These are phyloP conservation scores for Argya squamiceps DNA, from an alignment of 2,797 vertebrate genomes.

Conservation along the genomic window DNA sequence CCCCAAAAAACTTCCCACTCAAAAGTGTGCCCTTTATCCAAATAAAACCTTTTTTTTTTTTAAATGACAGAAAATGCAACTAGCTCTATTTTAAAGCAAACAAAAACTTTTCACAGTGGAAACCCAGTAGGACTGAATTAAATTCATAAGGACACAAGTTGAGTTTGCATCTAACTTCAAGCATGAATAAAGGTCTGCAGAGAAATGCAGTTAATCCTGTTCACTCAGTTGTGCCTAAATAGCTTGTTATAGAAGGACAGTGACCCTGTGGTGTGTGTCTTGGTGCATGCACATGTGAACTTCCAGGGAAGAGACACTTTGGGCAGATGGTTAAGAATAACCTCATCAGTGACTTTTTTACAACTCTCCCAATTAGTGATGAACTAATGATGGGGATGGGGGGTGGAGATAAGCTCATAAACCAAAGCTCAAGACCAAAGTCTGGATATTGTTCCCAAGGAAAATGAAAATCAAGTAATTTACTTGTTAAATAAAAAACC, in stretches of 20 bases:
- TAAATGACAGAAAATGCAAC: not conserved
- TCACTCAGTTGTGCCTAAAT: not conserved
- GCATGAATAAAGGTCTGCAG: not conserved
- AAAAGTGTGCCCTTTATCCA: not conserved
- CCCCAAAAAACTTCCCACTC: accelerated
- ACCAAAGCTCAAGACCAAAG: not conserved
- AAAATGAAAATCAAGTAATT: not conserved
- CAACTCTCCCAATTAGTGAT: not conserved
- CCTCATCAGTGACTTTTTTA: not conserved
- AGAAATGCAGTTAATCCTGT: not conserved
- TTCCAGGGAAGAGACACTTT: not conserved
- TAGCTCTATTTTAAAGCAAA: not conserved
- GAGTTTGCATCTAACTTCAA: not conserved
- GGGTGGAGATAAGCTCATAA: not conserved
- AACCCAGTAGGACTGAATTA: not conserved
- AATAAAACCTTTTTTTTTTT: not conserved
- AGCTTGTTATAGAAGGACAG: not conserved
- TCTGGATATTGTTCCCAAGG: not conserved
- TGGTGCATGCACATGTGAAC: accelerated
- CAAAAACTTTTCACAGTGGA: not conserved
- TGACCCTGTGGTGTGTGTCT: not conserved
- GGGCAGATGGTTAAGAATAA: not conserved
- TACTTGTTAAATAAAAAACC: not conserved
- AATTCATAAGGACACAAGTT: not conserved
- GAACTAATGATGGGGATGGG: not conserved